phyloP scores from a whole-genome alignment of 2,113 vertebrate species.

The Baryphthengus martii region DNA sequence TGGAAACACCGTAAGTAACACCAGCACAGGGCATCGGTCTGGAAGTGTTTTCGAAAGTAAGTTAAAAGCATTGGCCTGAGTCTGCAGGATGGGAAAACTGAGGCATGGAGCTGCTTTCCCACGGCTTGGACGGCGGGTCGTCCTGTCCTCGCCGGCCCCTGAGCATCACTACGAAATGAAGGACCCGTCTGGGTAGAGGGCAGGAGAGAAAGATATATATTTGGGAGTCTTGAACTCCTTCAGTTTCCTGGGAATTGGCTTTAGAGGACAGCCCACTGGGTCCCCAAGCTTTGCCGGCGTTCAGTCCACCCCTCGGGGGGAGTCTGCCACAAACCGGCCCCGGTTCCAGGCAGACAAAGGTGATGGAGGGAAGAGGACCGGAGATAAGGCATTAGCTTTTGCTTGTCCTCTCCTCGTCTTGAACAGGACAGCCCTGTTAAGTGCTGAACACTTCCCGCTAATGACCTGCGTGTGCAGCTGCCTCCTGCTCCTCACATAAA shows the following conservation, averaged over 20 bases:
- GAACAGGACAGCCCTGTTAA: not conserved
- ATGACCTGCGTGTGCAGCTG: constrained; percentile 57
- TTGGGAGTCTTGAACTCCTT: not conserved
- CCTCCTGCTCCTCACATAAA: constrained; percentile 37
- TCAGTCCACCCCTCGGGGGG: not conserved
- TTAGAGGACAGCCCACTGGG: rapidly evolving
- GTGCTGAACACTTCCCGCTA: constrained; percentile 4
- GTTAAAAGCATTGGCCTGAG: not conserved
- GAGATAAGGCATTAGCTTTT: not conserved
- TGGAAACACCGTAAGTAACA: not conserved
- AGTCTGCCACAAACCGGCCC: not conserved
- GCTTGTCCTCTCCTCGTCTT: not conserved
- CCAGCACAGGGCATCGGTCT: not conserved
- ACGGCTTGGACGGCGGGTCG: not conserved
- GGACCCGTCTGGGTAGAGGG: not conserved
- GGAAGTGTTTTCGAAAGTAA: not conserved
- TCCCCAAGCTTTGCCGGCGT: not conserved
- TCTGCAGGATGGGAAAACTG: not conserved
- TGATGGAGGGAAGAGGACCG: not conserved
- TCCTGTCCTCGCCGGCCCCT: no score
- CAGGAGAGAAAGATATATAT: not conserved
- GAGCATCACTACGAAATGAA: not conserved
- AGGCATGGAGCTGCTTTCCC: not conserved
- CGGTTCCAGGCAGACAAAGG: not conserved
- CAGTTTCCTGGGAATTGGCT: not conserved